These are phyloP conservation scores for Cynodonichthys magdalenae DNA, from an alignment of 2,797 vertebrate genomes.

Conservation along the genomic window DNA sequence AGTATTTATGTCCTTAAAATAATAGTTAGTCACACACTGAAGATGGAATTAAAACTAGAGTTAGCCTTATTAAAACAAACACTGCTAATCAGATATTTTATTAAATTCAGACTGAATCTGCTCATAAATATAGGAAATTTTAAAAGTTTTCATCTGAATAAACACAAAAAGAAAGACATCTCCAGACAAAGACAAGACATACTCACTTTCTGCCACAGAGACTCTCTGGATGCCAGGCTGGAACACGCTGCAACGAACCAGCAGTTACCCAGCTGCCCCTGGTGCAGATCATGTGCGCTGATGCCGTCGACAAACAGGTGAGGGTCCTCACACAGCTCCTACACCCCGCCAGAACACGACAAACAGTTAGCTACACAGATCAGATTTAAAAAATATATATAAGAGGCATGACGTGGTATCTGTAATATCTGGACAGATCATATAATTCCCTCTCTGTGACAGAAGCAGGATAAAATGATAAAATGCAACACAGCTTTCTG, in stretches of 20 bases:
- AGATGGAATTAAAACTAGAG: conserved; percentile 5
- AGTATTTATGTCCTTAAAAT: conserved; percentile 3
- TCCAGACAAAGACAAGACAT: neutral
- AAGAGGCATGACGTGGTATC: no score
- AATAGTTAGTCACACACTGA: conserved; percentile 2
- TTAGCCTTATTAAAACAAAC: neutral
- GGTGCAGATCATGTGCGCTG: conserved; percentile 95
- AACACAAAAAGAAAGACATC: no score
- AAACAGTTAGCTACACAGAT: neutral
- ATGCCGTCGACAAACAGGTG: conserved; percentile 95
- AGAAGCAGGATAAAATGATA: no score
- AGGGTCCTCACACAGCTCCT: conserved; percentile 91
- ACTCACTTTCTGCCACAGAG: conserved; percentile 94
- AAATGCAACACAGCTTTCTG: no score
- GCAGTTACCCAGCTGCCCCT: conserved; percentile 97
- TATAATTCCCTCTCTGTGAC: no score
- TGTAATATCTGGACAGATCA: no score
- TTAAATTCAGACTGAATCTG: neutral
- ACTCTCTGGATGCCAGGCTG: conserved; percentile 91
- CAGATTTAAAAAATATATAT: no score
- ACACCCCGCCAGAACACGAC: neutral
- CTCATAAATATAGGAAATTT: no score
- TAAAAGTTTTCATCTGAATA: no score
- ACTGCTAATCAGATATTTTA: no score
- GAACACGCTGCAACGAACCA: conserved; percentile 98